Evolutionary conservation across 2,113 vertebrate species (phyloP).

Genomic region (Tragulus kanchil): DNA sequence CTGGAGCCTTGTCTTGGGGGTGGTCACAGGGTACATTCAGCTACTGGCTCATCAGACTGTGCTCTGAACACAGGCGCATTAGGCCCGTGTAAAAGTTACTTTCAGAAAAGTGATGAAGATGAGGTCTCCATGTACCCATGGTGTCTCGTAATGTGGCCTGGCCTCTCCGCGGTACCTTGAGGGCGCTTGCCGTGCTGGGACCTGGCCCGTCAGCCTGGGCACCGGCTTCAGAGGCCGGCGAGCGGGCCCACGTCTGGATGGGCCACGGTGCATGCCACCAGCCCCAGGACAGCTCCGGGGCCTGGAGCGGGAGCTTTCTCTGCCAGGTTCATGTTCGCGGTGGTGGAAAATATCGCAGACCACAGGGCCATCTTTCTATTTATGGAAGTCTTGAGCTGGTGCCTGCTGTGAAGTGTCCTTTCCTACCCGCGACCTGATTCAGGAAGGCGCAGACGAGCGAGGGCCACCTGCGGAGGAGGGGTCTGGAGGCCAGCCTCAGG

Average conservation of each 20-base stretch:
- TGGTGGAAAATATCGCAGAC: neutral
- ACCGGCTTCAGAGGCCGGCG: accelerated
- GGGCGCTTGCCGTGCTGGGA: accelerated
- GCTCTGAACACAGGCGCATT: too few relatives aligned
- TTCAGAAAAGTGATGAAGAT: neutral
- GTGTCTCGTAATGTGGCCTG: accelerated
- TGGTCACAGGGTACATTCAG: neutral
- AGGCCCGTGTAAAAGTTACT: accelerated
- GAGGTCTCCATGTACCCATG: accelerated
- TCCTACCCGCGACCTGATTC: accelerated
- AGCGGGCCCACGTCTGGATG: accelerated
- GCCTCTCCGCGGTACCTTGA: accelerated
- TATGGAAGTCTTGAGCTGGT: accelerated
- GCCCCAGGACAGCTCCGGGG: neutral
- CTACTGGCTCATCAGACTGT: accelerated
- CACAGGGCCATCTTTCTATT: neutral
- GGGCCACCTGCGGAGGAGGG: neutral
- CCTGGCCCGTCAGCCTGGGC: neutral
- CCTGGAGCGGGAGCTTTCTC: too few relatives aligned
- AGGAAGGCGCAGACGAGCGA: neutral
- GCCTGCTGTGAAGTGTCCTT: accelerated
- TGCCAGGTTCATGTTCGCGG: neutral
- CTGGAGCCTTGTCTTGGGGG: neutral
- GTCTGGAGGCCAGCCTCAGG: accelerated
- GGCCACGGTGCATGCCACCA: accelerated